phyloP scores from a whole-genome alignment of 92 coral and sea anemone species.

The Phymanthus crucifer region DNA sequence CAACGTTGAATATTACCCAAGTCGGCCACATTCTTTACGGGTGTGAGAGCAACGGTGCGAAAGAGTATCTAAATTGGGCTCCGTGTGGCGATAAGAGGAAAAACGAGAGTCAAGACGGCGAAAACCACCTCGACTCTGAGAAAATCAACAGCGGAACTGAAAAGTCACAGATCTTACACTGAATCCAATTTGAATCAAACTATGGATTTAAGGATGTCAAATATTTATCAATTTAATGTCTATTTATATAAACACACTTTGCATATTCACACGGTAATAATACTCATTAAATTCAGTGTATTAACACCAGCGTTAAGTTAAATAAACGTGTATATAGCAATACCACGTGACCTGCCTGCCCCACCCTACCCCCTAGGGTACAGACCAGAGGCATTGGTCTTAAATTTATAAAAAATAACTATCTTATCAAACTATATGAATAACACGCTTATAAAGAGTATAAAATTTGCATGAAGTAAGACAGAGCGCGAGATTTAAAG shows the following conservation, averaged over 20 bases:
- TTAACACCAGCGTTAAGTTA: not conserved
- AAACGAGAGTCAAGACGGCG: too few relatives aligned
- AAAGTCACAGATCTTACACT: not conserved
- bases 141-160: too few relatives aligned
- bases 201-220: not conserved
- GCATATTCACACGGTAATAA: not conserved
- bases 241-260: not conserved
- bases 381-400: not conserved
- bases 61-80: too few relatives aligned
- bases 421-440: not conserved
- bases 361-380: not conserved
- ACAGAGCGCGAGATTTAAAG: not conserved
- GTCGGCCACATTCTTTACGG: too few relatives aligned
- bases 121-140: too few relatives aligned
- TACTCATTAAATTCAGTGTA: not conserved
- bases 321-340: not conserved
- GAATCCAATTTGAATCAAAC: not conserved
- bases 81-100: too few relatives aligned
- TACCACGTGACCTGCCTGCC: not conserved
- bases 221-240: slow-evolving; percentile 1
- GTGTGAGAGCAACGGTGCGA: too few relatives aligned
- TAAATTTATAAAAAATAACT: not conserved
- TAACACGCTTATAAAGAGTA: not conserved
- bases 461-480: not conserved
- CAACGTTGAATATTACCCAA: too few relatives aligned